A percentile compares a stretch with the other conserved stretches of the same genome.
phyloP scores from a whole-genome alignment of 2,888 invertebrate species.

The Glyphotaelius pellucidus region DNA sequence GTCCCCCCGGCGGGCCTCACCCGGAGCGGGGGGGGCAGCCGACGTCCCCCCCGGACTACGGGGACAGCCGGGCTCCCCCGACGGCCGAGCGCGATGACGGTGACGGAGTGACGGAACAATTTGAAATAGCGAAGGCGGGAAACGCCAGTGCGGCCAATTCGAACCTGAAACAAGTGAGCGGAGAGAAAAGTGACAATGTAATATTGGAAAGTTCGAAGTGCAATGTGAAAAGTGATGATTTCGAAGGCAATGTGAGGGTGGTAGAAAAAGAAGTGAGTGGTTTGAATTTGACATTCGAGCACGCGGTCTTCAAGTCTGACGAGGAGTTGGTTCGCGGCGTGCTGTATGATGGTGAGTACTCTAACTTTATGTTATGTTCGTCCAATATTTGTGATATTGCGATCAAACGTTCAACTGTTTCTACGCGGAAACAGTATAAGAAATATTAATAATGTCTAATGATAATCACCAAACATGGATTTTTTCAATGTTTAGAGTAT shows the following conservation, averaged over 20 bases:
- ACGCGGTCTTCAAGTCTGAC: slow-evolving; percentile 61
- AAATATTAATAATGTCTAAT: no score
- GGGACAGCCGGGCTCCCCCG: background rate
- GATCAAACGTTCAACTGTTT: no score
- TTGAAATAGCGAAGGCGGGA: slow-evolving; percentile 9
- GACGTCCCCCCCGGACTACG: slow-evolving; percentile 17
- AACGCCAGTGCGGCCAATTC: slow-evolving; percentile 35
- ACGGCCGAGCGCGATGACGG: background rate
- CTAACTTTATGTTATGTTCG: no score
- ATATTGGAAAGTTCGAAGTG: slow-evolving; percentile 29
- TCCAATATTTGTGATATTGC: no score
- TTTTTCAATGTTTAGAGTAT: no score
- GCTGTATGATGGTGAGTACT: slow-evolving; percentile 67
- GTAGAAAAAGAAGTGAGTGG: slow-evolving; percentile 48
- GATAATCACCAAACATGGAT: no score
- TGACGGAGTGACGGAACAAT: slow-evolving; percentile 31
- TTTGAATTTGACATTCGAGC: slow-evolving; percentile 62
- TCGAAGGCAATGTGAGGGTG: slow-evolving; percentile 45
- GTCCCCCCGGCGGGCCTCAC: slow-evolving; percentile 74
- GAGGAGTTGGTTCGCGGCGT: slow-evolving; percentile 62
- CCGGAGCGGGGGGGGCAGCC: slow-evolving; percentile 5
- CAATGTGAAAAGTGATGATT: slow-evolving; percentile 45
- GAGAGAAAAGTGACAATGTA: slow-evolving; percentile 29
- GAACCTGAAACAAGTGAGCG: slow-evolving; percentile 31
- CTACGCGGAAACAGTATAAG: no score